These are phyloP conservation scores for Bungarus multicinctus DNA, from an alignment of 2,113 vertebrate species.

Conservation along the genomic window DNA sequence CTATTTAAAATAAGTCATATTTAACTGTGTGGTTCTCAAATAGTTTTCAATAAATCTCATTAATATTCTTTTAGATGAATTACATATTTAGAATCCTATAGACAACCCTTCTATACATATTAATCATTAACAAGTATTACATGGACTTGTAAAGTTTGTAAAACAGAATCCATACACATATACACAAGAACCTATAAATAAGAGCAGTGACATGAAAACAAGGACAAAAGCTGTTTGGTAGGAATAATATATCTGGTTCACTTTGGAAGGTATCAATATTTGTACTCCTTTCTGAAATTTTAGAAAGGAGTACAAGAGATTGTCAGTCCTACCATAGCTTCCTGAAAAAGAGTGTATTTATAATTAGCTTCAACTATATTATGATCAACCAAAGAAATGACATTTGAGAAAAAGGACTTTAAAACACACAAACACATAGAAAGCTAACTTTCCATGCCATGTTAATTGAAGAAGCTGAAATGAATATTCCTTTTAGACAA, in stretches of 20 bases:
- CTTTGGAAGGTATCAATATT: not conserved
- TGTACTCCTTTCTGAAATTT: not conserved
- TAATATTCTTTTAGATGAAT: not conserved
- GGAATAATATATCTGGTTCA: not conserved
- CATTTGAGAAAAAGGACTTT: not conserved
- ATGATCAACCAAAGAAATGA: not conserved
- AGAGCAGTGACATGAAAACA: not conserved
- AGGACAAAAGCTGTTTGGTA: not conserved
- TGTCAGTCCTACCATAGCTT: not conserved
- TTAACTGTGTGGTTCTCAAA: not conserved
- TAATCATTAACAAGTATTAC: not conserved
- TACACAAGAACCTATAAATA: not conserved
- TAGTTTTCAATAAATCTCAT: not conserved
- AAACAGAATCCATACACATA: not conserved
- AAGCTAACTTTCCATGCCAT: not conserved
- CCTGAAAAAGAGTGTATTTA: not conserved
- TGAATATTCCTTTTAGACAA: not conserved
- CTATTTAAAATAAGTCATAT: constrained; percentile 59
- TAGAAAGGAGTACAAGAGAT: too few species aligned
- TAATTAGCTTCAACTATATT: not conserved
- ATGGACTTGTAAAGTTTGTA: not conserved
- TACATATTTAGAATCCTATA: not conserved
- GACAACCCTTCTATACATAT: not conserved
- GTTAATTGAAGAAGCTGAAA: not conserved
- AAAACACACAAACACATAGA: not conserved